phyloP scores from a whole-genome alignment of 2,888 invertebrate genomes.

The Plebejus anna region DNA sequence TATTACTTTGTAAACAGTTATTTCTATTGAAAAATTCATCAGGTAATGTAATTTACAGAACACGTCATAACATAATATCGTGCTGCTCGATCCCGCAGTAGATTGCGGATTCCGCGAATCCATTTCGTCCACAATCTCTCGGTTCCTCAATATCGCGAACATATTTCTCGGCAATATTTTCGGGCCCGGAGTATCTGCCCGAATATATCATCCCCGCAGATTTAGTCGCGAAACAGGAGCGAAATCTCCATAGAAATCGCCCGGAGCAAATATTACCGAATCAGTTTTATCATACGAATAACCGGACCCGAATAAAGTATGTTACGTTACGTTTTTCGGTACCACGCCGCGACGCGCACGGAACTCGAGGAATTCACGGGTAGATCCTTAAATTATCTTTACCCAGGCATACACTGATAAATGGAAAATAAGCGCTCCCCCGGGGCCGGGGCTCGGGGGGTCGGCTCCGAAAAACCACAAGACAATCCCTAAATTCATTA shows the following conservation, averaged over 20 bases:
- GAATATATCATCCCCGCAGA: slow-evolving; percentile 71
- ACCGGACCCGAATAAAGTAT: slow-evolving; percentile 72
- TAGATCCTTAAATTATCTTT: slow-evolving; percentile 44
- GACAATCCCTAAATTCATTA: slow-evolving; percentile 78
- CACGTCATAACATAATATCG: not conserved
- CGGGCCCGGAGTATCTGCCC: slow-evolving; percentile 53
- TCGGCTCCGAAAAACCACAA: slow-evolving; percentile 71
- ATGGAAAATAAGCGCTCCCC: slow-evolving; percentile 52
- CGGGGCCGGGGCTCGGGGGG: slow-evolving; percentile 53
- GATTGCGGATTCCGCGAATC: slow-evolving; percentile 31
- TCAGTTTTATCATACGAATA: slow-evolving; percentile 76
- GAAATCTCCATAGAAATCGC: slow-evolving; percentile 78
- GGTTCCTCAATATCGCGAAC: slow-evolving; percentile 37
- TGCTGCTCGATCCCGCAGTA: not conserved
- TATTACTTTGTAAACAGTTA: not conserved
- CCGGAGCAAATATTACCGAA: slow-evolving; percentile 71
- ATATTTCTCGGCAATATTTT: slow-evolving; percentile 51
- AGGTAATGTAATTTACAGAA: not conserved
- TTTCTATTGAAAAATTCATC: not conserved
- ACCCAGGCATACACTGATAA: slow-evolving; percentile 43
- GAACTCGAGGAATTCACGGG: slow-evolving; percentile 49
- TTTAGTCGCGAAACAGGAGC: slow-evolving; percentile 72
- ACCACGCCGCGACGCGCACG: slow-evolving; percentile 59
- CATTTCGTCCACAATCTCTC: slow-evolving; percentile 36
- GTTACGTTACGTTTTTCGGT: slow-evolving; percentile 69